phyloP scores from a whole-genome alignment of 2,797 vertebrate species.

The Brachyrhaphis roseni region DNA sequence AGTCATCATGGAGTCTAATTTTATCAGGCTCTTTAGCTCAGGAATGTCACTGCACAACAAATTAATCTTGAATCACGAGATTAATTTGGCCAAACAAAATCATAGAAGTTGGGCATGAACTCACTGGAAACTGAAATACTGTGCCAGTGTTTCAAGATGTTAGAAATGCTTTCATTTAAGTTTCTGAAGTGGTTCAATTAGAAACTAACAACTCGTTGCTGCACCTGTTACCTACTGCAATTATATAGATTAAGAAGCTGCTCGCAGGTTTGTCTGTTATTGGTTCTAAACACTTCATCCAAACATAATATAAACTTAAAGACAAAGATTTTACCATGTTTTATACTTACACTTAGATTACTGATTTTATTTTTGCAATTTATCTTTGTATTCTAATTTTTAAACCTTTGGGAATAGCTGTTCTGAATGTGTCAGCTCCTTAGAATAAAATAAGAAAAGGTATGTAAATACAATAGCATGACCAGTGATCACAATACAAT shows the following conservation, averaged over 20 bases:
- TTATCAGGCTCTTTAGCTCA: conserved; percentile 48
- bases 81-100: conserved; percentile 53
- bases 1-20: conserved; percentile 57
- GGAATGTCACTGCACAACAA: conserved; percentile 13
- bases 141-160: not conserved
- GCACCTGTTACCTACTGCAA: not conserved
- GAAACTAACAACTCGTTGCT: not conserved
- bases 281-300: not conserved
- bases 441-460: not conserved
- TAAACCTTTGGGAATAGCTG: not conserved
- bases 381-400: not conserved
- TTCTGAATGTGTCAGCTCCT: not conserved
- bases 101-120: conserved; percentile 49
- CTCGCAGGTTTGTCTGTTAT: not conserved
- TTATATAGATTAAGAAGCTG: not conserved
- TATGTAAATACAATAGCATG: not conserved
- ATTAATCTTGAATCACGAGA: conserved; percentile 52
- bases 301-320: not conserved
- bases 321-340: not conserved
- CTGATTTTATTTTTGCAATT: not conserved
- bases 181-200: not conserved
- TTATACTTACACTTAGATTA: not conserved
- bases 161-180: not conserved
- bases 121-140: not conserved
- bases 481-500: not conserved